Evolutionary conservation across 2,113 vertebrate genomes (phyloP), one percentile per base, ranked within the genome.

Genomic region (Sander vitreus): DNA sequence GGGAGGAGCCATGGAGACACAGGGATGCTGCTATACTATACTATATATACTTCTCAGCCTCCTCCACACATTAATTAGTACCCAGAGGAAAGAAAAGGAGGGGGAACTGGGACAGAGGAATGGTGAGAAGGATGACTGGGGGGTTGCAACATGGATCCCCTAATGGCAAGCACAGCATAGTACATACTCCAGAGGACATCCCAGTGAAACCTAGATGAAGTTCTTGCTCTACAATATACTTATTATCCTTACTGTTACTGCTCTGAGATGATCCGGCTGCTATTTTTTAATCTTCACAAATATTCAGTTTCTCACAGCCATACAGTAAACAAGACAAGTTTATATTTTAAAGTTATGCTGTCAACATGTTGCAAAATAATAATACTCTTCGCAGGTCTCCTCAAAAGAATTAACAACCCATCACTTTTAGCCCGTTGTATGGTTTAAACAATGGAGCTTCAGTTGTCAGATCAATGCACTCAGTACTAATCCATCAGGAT

Each of bases 1-100:
- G 83, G 83, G 76, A 86, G 86, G 84, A 88, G 76, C 80, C 76
- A 74, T 12, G 63, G 76, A 89, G 80, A 88, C 50, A 60, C 75
- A 68, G 68, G 47, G 69, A 84, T 77, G 81, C 13, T 73, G 77
- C 63, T 66, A n/a, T 48, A 23, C 59, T 27, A 55, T 70, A 53
- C n/a, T n/a, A n/a, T n/a, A n/a, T n/a, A n/a, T n/a, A 71, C 84
- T 85, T 89, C 75, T 85, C 80, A 83, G 79, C 83, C 70, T 86
- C 77, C 60, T 81, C 65, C 64, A 63, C 85, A 85, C 85, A 88
- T 82, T 92, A 93, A 95, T 95, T 93, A 94, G 86, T 62, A 93
- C 94, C 91, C 91, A 91, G 76, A 92, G 90, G 91, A 93, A 65
- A 78, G 74, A 57, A 74, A 57, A 33, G 23, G 77, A 80, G 53